Percentiles rank a stretch among this genome's conserved stretches.
Conservation (phyloP, 2,797 vertebrate species). For the Nannoperca australis region DNA sequence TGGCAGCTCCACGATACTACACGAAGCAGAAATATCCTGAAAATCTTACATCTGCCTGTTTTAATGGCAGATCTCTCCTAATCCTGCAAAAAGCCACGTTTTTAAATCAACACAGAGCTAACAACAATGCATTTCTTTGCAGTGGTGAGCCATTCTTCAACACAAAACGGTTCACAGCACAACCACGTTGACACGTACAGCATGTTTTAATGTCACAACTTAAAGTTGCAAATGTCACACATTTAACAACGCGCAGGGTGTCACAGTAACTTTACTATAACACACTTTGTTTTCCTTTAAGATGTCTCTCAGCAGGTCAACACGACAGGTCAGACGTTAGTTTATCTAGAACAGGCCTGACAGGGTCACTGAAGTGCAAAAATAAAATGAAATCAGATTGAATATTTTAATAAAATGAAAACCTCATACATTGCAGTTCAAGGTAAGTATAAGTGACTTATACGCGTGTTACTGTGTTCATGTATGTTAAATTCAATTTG, state of each 20-base stretch:
- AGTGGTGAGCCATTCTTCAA: neutral
- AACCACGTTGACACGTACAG: slow-evolving; percentile 9
- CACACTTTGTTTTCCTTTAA: neutral
- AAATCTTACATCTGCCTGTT: neutral
- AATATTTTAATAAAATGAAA: neutral
- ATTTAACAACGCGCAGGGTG: slow-evolving; percentile 28
- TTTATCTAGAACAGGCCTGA: neutral
- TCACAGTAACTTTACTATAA: neutral
- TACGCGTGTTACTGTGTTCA: neutral
- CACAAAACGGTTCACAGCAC: slow-evolving; percentile 9
- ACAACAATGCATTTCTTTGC: neutral
- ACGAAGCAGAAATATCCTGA: neutral
- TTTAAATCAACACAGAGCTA: neutral
- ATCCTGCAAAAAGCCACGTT: no score
- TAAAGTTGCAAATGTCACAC: slow-evolving; percentile 32
- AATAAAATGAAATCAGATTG: neutral
- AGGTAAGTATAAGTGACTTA: neutral
- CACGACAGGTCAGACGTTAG: neutral
- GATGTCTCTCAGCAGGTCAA: neutral
- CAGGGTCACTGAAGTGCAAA: neutral
- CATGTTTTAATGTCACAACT: slow-evolving; percentile 44
- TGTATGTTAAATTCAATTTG: neutral
- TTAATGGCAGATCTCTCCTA: no score
- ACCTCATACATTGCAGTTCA: neutral
- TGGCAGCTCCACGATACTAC: slow-evolving; percentile 40